A percentile compares a stretch with the other conserved stretches of the same genome.
These are phyloP conservation scores for Geophilus truncorum DNA, from an alignment of 2,888 invertebrate genomes.

Conservation along the genomic window DNA sequence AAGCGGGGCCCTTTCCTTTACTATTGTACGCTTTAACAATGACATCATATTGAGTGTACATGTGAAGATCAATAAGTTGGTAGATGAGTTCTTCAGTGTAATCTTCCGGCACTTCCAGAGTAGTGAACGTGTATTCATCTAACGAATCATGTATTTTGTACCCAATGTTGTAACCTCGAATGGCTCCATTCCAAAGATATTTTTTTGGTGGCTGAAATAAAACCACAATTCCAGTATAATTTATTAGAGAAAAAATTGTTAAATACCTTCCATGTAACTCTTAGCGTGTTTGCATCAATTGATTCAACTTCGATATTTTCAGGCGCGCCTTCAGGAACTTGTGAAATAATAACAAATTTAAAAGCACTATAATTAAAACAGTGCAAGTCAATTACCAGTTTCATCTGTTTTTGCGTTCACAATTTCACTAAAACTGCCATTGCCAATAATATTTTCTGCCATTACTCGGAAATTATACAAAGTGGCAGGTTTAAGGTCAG, in stretches of 20 bases:
- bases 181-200: slow-evolving; percentile 8
- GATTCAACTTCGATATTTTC: slow-evolving; percentile 29
- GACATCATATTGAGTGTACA: slow-evolving; percentile 29
- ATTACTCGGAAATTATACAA: neutral
- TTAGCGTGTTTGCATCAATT: neutral
- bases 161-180: slow-evolving; percentile 25
- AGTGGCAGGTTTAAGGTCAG: neutral
- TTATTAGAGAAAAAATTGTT: neutral
- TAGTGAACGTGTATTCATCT: neutral
- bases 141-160: neutral
- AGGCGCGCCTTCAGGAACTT: slow-evolving; percentile 1
- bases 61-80: neutral
- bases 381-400: neutral
- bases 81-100: slow-evolving; percentile 26
- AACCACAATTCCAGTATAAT: neutral
- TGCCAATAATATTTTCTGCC: neutral
- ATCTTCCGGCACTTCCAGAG: slow-evolving; percentile 28
- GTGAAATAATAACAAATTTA: neutral
- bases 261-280: slow-evolving; percentile 28
- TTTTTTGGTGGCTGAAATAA: neutral
- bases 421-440: neutral
- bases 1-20: slow-evolving; percentile 14
- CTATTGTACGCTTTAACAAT: slow-evolving; percentile 27
- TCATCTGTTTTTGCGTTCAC: neutral
- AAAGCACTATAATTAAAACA: neutral